Percentiles rank a stretch among this genome's conserved stretches.
Conservation (phyloP, 2,113 vertebrate species). For the Sinocyclocheilus anshuiensis region DNA sequence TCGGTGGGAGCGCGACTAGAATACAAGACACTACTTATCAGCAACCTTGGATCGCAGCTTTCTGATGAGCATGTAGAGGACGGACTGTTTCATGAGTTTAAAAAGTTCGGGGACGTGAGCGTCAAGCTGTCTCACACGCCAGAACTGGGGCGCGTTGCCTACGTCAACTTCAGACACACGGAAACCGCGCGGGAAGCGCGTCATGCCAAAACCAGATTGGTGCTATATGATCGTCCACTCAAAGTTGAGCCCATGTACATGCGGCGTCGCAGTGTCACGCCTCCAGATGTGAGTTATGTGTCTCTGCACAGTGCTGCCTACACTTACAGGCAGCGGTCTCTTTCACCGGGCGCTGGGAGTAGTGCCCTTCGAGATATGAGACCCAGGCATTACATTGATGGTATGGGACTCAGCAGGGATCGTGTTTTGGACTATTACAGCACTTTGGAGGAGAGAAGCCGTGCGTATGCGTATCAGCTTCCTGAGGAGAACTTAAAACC, state of each 20-base stretch:
- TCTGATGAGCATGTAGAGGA: conserved; percentile 95
- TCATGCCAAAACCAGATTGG: conserved; percentile 86
- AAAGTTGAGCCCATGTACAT: conserved; percentile 94
- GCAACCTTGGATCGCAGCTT: conserved; percentile 91
- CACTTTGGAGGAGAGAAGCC: conserved; percentile 88
- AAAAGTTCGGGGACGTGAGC: conserved; percentile 95
- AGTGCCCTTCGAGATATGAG: conserved; percentile 82
- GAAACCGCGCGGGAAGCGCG: conserved; percentile 93
- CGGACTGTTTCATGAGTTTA: conserved; percentile 94
- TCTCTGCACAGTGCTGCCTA: conserved; percentile 80
- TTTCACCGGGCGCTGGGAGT: conserved; percentile 82
- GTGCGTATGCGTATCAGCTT: conserved; percentile 84
- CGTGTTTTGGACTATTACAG: conserved; percentile 90
- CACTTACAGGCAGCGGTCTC: conserved; percentile 87
- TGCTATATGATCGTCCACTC: conserved; percentile 89
- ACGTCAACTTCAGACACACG: conserved; percentile 93
- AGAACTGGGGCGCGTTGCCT: conserved; percentile 91
- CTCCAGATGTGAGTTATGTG: conserved; percentile 83
- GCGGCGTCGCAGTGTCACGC: conserved; percentile 77
- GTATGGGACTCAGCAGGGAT: conserved; percentile 82
- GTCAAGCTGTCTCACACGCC: conserved; percentile 94
- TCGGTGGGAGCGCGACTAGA: conserved; percentile 73
- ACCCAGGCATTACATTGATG: conserved; percentile 84
- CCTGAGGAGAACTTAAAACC: conserved; percentile 93
- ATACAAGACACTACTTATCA: conserved; percentile 95